Evolutionary conservation across 2,888 invertebrate genomes (phyloP), one percentile per base, ranked within the genome.

Genomic region (Colostygia pectinataria): DNA sequence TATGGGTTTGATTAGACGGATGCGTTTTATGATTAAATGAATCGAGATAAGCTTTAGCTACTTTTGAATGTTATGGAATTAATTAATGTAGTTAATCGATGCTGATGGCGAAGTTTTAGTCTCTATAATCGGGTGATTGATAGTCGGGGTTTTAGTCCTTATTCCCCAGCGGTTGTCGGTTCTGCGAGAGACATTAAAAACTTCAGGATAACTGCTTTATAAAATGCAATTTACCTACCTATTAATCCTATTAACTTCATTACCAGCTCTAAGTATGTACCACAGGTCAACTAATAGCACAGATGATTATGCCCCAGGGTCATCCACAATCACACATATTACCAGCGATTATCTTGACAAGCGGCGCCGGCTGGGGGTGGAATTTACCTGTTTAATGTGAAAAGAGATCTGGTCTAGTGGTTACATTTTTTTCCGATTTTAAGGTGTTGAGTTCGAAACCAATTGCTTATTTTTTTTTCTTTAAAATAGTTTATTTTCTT

Each of bases 341-440:
- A 50, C 29, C 20, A 43, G 47, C 53, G 34, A 48, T 54, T 52
- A 44, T 53, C 53, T 52, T 57, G 68, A 59, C 63, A 61, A 31
- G n/a, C n/a, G n/a, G n/a, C n/a, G n/a, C n/a, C n/a, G n/a, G n/a
- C n/a, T n/a, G n/a, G n/a, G n/a, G n/a, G n/a, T 6, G 40, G 9
- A 45, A 41, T 53, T 42, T 41, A 36, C 43, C 31, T 49, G 49
- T 23, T 34, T 31, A 31, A 31, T 25, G 10, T 5, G 20, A 14
- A 27, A 4, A 4, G 8, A 7, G 13, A 12, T 29, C 13, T n/a
- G n/a, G n/a, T n/a, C n/a, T n/a, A n/a, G n/a, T n/a, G n/a, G n/a
- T n/a, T n/a, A n/a, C n/a, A n/a, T n/a, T n/a, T n/a, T n/a, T n/a
- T n/a, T n/a, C n/a, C n/a, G n/a, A n/a, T n/a, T n/a, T n/a, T n/a